A percentile compares a stretch with the other conserved stretches of the same genome.
Evolutionary conservation across 1,140 invertebrate species (phyloP).

Genomic region (Macrobrachium rosenbergii): DNA sequence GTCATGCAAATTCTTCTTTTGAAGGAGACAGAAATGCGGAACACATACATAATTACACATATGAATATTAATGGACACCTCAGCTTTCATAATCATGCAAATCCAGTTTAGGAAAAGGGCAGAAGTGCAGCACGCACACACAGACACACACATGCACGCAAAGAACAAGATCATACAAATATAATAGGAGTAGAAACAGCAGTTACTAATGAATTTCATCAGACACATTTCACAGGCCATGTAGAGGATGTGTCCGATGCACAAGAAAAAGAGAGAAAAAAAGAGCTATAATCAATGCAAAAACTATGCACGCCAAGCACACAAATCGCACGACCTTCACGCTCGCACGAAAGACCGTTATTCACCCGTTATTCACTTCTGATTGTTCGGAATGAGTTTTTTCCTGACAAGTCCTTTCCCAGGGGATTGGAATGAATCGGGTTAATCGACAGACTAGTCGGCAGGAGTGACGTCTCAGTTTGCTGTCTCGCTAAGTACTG

Average conservation of each 20-base stretch:
- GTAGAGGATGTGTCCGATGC: too few relatives aligned
- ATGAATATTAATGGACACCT: background rate
- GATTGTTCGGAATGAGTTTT: too few relatives aligned
- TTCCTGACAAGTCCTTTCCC: too few relatives aligned
- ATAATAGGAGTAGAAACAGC: background rate
- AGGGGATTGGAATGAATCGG: too few relatives aligned
- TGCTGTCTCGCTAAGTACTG: background rate
- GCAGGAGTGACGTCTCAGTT: background rate
- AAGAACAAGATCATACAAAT: background rate
- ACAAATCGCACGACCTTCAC: too few relatives aligned
- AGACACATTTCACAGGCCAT: too few relatives aligned
- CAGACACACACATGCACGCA: conserved; percentile 25
- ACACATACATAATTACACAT: background rate
- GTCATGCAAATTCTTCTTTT: background rate
- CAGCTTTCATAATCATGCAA: background rate
- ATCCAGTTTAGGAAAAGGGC: background rate
- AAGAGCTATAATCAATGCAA: too few relatives aligned
- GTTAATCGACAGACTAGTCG: background rate
- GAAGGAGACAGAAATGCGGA: background rate
- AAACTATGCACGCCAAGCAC: too few relatives aligned
- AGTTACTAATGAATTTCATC: background rate
- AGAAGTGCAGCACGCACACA: background rate
- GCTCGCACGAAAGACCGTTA: too few relatives aligned
- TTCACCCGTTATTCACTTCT: too few relatives aligned
- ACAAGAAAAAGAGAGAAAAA: too few relatives aligned